A percentile compares a stretch with the other conserved stretches of the same genome.
Evolutionary conservation across 2,888 invertebrate genomes (phyloP).

Genomic region (Trachelus tabidus): DNA sequence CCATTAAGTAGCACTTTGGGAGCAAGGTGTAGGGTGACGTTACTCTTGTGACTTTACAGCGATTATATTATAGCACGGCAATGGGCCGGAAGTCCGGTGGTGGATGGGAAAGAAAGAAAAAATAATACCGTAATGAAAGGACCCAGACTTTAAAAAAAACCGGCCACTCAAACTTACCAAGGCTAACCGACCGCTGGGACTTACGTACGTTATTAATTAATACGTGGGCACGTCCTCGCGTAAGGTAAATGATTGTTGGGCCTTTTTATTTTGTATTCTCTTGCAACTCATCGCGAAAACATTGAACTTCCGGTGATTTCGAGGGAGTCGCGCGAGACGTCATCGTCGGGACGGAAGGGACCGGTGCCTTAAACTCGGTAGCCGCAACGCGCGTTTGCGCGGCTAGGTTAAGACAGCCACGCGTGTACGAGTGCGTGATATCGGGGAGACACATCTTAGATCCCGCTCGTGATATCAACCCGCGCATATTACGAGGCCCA

Average conservation of each 20-base stretch:
- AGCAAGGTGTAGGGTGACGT: not conserved
- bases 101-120: constrained; percentile 12
- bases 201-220: constrained; percentile 57
- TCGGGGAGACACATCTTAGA: constrained; percentile 36
- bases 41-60: not conserved
- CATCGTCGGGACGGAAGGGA: not conserved
- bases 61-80: not conserved
- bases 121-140: not conserved
- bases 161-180: not conserved
- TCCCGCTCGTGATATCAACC: constrained; percentile 53
- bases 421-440: constrained; percentile 63
- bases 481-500: constrained; percentile 61
- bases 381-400: constrained; percentile 1
- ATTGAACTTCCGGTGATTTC: not conserved
- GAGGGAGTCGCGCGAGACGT: not conserved
- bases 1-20: not conserved
- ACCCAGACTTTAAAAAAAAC: not conserved
- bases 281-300: not conserved
- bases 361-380: not conserved
- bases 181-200: constrained; percentile 31
- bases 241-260: not conserved
- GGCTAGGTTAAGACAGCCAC: constrained; percentile 32
- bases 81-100: constrained; percentile 51
- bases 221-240: constrained; percentile 34
- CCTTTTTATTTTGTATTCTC: not conserved